Conservation (phyloP, 1,140 invertebrate genomes). For the Caenorhabditis tropicalis region DNA sequence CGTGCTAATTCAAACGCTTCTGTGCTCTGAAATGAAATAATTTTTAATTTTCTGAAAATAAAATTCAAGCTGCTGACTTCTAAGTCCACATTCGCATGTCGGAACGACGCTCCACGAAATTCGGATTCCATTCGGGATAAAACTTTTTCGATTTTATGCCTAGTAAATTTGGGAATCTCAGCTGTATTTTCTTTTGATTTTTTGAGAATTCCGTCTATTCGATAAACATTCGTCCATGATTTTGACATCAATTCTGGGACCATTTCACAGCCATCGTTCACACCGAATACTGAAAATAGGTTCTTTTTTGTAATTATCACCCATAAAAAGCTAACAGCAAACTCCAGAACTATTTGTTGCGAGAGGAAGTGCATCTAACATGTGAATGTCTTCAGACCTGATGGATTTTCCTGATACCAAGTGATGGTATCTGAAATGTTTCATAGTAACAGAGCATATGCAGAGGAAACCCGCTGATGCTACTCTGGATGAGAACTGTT, state of each 20-base stretch:
- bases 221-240: constrained; percentile 66
- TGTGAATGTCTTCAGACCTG: constrained; percentile 60
- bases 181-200: neutral
- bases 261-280: constrained; percentile 64
- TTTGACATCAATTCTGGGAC: constrained; percentile 58
- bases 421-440: constrained; percentile 64
- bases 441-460: too few relatives aligned
- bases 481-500: too few relatives aligned
- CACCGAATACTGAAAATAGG: constrained; percentile 63
- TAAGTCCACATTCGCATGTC: constrained; percentile 81
- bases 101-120: constrained; percentile 72
- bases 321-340: constrained; percentile 60
- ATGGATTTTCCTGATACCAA: constrained; percentile 62
- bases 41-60: neutral
- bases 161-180: neutral
- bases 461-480: too few relatives aligned
- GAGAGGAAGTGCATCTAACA: constrained; percentile 61
- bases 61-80: constrained; percentile 71
- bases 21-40: constrained; percentile 77
- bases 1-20: constrained; percentile 85
- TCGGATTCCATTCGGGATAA: constrained; percentile 60
- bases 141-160: constrained; percentile 42
- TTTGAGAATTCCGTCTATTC: constrained; percentile 58
- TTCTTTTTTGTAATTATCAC: neutral
- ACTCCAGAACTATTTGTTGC: constrained; percentile 68